Conservation (phyloP, 2,888 invertebrate species). For the Microctonus aethiopoides region DNA sequence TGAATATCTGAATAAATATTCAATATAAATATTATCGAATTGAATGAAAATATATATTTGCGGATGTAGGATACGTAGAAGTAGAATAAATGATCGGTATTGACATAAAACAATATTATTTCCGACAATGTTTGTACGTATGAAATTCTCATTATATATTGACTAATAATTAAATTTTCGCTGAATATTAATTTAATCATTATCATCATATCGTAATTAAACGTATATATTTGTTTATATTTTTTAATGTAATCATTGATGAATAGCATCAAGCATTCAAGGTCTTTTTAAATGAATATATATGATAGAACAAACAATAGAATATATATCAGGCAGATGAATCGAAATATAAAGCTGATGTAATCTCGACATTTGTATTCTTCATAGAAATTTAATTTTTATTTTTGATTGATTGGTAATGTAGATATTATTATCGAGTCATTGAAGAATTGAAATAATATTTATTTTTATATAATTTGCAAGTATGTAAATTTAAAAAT, state of each 20-base stretch:
- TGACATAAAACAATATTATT: background rate
- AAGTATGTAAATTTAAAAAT: too few relatives aligned
- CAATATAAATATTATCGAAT: background rate
- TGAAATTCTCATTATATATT: background rate
- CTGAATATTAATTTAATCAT: constrained; percentile 18
- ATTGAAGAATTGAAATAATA: background rate
- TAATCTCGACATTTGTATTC: constrained; percentile 6
- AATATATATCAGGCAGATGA: background rate
- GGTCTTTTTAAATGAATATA: constrained; percentile 13
- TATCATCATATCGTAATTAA: background rate
- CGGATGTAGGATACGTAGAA: background rate
- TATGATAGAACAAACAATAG: constrained; percentile 26
- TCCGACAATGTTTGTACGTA: background rate
- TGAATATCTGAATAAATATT: background rate
- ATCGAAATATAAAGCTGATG: constrained; percentile 4
- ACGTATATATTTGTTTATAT: background rate
- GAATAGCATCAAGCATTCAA: constrained; percentile 1
- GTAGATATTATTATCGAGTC: background rate
- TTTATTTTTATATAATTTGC: too few relatives aligned
- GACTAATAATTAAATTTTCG: constrained; percentile 2
- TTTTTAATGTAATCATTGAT: constrained; percentile 2
- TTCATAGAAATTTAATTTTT: constrained; percentile 17
- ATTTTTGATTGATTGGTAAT: constrained; percentile 3
- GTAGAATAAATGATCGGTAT: background rate
- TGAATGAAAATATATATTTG: background rate